Evolutionary conservation across 2,113 vertebrate species (phyloP).

Genomic region (Marmota flaviventris): DNA sequence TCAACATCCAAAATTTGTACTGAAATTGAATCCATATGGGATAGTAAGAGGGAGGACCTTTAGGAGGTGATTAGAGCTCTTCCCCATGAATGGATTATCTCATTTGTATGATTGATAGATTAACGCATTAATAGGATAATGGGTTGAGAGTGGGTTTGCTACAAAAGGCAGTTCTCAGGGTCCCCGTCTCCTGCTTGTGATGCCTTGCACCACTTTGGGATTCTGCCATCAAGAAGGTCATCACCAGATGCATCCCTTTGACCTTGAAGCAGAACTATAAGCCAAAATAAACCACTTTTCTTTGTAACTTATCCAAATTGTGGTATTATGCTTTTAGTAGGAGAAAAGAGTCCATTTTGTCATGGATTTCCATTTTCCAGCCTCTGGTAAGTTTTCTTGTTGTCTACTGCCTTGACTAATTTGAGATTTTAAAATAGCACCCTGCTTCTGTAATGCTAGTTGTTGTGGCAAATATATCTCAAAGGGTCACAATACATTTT

Average conservation of each 20-base stretch:
- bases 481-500: background rate
- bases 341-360: background rate
- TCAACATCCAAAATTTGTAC: background rate
- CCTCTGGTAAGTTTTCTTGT: background rate
- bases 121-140: background rate
- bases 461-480: background rate
- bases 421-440: slow-evolving; percentile 1
- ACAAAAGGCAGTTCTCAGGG: background rate
- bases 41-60: background rate
- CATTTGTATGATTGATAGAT: background rate
- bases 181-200: background rate
- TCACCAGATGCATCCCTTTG: background rate
- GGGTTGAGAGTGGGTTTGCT: background rate
- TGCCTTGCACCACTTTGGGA: background rate
- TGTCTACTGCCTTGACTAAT: background rate
- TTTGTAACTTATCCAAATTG: background rate
- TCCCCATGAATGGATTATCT: background rate
- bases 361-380: background rate
- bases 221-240: background rate
- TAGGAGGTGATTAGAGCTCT: background rate
- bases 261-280: background rate
- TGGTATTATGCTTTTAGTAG: background rate
- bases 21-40: slow-evolving; percentile 1
- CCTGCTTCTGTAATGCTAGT: background rate
- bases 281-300: background rate